Conservation (phyloP, 2,113 vertebrate species). For the Chrysochloris asiatica region DNA sequence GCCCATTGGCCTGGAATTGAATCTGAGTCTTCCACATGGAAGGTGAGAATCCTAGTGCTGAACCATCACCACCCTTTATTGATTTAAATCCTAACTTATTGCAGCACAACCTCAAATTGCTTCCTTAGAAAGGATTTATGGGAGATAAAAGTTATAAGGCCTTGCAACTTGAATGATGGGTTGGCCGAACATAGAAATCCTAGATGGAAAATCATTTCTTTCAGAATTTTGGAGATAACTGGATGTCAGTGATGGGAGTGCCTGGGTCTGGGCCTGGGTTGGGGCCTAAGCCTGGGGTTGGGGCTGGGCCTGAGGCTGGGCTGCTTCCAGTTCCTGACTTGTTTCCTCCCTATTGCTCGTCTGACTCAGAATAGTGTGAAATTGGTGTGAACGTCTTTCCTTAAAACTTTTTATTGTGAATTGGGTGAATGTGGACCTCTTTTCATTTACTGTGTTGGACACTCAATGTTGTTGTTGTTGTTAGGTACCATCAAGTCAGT, state of each 20-base stretch:
- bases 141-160: constrained; percentile 6
- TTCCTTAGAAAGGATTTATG: constrained; percentile 46
- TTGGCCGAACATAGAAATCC: constrained; percentile 20
- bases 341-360: no score
- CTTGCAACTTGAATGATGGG: constrained; percentile 17
- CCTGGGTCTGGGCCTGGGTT: no score
- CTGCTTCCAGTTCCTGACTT: no score
- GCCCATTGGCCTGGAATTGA: background rate
- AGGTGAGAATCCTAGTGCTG: background rate
- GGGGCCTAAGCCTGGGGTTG: no score
- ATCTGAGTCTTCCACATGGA: background rate
- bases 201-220: constrained; percentile 11
- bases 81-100: background rate
- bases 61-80: background rate
- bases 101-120: background rate
- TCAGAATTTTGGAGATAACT: background rate
- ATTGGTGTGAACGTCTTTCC: background rate
- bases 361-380: background rate
- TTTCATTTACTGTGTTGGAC: background rate
- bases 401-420: no score
- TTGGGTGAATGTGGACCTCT: background rate
- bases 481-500: no score
- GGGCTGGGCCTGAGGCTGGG: no score
- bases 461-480: no score
- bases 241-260: background rate